Evolutionary conservation across 2,797 vertebrate species (phyloP).

Genomic region (Phylloscopus collybita): DNA sequence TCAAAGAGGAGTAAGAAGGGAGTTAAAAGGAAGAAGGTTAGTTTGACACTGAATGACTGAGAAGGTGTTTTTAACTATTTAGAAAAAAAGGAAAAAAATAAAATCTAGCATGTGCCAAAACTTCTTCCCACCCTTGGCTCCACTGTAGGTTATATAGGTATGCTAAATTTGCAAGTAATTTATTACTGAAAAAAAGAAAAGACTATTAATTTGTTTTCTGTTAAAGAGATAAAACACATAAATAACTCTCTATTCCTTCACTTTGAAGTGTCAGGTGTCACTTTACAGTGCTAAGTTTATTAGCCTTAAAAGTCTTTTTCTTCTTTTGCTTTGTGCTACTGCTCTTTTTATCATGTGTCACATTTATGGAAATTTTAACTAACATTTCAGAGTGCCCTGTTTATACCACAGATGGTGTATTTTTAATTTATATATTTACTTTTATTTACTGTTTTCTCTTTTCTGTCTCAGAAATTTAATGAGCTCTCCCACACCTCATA

Average conservation of each 20-base stretch:
- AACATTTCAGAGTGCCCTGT: neutral
- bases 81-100: constrained; percentile 19
- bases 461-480: constrained; percentile 18
- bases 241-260: constrained; percentile 10
- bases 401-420: constrained; percentile 20
- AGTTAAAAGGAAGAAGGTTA: constrained; percentile 47
- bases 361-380: constrained; percentile 32
- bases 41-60: constrained; percentile 20
- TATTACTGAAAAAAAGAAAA: neutral
- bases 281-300: constrained; percentile 23
- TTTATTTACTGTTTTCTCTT: constrained; percentile 36
- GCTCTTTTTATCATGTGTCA: constrained; percentile 58
- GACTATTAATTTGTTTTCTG: neutral
- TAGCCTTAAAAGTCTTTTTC: constrained; percentile 20
- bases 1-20: constrained; percentile 53
- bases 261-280: constrained; percentile 49
- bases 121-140: neutral
- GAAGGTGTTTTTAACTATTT: neutral
- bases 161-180: constrained; percentile 21
- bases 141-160: neutral
- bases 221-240: constrained; percentile 16
- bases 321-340: constrained; percentile 28
- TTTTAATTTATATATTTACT: constrained; percentile 17
- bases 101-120: neutral
- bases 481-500: neutral